Evolutionary conservation across 1,140 invertebrate species (phyloP).

Genomic region (Monochamus saltuarius): DNA sequence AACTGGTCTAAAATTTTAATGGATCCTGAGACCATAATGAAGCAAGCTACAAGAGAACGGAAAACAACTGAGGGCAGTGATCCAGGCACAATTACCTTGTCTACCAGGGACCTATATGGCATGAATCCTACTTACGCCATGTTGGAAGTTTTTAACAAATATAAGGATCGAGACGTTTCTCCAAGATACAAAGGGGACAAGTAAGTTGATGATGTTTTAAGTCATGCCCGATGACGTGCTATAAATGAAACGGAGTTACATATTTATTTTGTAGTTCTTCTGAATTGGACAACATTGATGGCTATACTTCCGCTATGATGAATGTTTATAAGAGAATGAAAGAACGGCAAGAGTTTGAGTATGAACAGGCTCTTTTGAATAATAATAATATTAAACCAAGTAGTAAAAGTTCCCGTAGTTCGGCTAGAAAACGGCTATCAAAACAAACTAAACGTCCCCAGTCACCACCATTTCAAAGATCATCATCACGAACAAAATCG

Average conservation of each 20-base stretch:
- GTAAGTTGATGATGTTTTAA: slow-evolving; percentile 15
- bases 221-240: too few relatives aligned
- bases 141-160: slow-evolving; percentile 57
- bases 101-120: slow-evolving; percentile 51
- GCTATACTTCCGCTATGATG: slow-evolving; percentile 60
- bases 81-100: slow-evolving; percentile 28
- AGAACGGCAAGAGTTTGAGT: slow-evolving; percentile 50
- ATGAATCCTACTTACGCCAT: slow-evolving; percentile 60
- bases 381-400: slow-evolving; percentile 7
- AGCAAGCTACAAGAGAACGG: slow-evolving; percentile 48
- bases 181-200: slow-evolving; percentile 13
- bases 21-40: slow-evolving; percentile 59
- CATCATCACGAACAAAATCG: slow-evolving; percentile 1
- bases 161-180: slow-evolving; percentile 49
- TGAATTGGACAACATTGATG: slow-evolving; percentile 44
- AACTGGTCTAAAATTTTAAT: slow-evolving; percentile 60
- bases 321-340: slow-evolving; percentile 52
- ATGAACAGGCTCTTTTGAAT: slow-evolving; percentile 23
- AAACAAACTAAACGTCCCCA: too few relatives aligned
- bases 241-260: too few relatives aligned
- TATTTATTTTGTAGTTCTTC: slow-evolving; percentile 19
- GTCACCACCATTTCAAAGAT: too few relatives aligned
- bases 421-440: neutral
- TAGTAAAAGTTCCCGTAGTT: slow-evolving; percentile 3
- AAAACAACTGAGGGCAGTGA: slow-evolving; percentile 47